A percentile compares a stretch with the other conserved stretches of the same genome.
Conservation (phyloP, 1,140 invertebrate species). For the Eulimnadia texana region DNA sequence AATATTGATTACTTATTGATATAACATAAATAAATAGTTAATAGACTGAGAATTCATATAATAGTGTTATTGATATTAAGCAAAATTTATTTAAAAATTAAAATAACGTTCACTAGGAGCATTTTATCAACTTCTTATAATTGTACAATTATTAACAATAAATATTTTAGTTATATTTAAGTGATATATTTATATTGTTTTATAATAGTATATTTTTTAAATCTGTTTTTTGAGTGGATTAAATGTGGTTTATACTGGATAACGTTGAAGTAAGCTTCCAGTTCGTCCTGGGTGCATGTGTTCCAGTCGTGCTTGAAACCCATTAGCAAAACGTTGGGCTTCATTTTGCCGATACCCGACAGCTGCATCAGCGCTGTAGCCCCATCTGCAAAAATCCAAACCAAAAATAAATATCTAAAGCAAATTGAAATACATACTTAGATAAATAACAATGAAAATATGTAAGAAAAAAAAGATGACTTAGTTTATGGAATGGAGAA, state of each 20-base stretch:
- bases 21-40: no score
- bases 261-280: slow-evolving; percentile 37
- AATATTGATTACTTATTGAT: no score
- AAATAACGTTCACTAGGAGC: no score
- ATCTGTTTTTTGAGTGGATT: background rate
- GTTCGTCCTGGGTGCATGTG: slow-evolving; percentile 25
- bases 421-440: no score
- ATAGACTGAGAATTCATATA: no score
- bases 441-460: slow-evolving; percentile 3
- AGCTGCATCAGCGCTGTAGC: slow-evolving; percentile 29
- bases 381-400: slow-evolving; percentile 5
- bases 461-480: no score
- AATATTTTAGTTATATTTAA: background rate
- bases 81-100: no score
- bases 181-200: background rate
- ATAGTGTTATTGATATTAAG: no score
- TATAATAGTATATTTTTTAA: no score
- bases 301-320: slow-evolving; percentile 41
- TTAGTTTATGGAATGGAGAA: background rate
- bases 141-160: background rate
- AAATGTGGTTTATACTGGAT: slow-evolving; percentile 32
- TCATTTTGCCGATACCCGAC: slow-evolving; percentile 39
- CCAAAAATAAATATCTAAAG: no score
- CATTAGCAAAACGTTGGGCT: slow-evolving; percentile 40
- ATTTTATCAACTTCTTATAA: no score